A percentile compares a stretch with the other conserved stretches of the same genome.
phyloP scores from a whole-genome alignment of 2,797 vertebrate genomes.

The Clarias platycephalus region DNA sequence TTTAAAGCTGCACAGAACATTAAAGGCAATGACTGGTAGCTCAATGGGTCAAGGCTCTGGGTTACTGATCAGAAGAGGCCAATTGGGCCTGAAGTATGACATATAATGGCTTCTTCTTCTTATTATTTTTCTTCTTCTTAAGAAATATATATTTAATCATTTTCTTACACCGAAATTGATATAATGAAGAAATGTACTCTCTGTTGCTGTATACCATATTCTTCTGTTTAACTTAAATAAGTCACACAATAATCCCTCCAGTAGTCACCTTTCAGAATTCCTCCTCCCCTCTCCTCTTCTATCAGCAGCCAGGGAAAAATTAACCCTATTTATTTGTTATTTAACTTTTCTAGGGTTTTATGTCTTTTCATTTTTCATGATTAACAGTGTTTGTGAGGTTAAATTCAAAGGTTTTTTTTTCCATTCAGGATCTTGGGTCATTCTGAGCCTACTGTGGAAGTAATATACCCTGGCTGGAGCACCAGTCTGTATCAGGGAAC shows the following conservation, averaged over 20 bases:
- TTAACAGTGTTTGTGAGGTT: conserved; percentile 8
- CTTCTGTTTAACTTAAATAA: conserved; percentile 38
- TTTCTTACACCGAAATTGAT: background rate
- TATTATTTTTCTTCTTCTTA: background rate
- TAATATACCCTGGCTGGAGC: background rate
- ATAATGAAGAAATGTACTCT: background rate
- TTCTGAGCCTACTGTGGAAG: background rate
- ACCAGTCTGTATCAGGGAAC: background rate
- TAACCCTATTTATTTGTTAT: conserved; percentile 47
- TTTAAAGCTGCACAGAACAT: background rate
- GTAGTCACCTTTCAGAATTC: conserved; percentile 58
- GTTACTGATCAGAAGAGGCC: too few relatives aligned
- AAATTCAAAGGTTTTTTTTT: background rate
- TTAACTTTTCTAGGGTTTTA: conserved; percentile 35
- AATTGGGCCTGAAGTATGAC: too few relatives aligned
- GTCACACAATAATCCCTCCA: conserved; percentile 41
- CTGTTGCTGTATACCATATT: background rate
- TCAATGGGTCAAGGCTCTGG: too few relatives aligned
- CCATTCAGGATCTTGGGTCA: background rate
- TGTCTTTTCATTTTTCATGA: conserved; percentile 1
- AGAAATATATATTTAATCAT: background rate
- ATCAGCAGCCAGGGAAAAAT: conserved; percentile 43
- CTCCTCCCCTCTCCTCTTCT: conserved; percentile 50
- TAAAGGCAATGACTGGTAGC: background rate
- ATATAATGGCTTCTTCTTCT: too few relatives aligned